These are phyloP conservation scores for Morone chrysops DNA, from an alignment of 2,113 vertebrate genomes.

Conservation along the genomic window DNA sequence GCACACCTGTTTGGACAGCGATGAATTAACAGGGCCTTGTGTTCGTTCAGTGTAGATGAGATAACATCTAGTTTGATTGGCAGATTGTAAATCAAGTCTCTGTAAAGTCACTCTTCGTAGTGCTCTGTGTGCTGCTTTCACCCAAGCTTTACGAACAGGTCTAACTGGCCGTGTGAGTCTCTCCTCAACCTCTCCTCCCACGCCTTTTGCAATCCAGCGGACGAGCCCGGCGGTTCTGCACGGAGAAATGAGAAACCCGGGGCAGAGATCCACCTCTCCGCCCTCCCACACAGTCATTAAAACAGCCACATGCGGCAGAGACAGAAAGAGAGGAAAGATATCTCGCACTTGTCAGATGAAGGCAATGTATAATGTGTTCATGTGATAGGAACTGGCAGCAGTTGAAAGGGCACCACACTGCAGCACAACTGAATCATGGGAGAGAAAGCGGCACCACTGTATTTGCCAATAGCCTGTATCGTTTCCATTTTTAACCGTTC, in stretches of 20 bases:
- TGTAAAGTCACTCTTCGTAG: constrained; percentile 13
- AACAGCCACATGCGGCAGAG: constrained; percentile 38
- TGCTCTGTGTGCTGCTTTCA: constrained; percentile 17
- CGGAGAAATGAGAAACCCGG: constrained; percentile 31
- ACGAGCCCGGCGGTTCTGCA: constrained; percentile 21
- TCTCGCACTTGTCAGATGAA: constrained; percentile 30
- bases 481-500: constrained; percentile 15
- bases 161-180: constrained; percentile 50
- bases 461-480: background rate
- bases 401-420: constrained; percentile 34
- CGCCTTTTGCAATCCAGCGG: constrained; percentile 36
- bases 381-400: constrained; percentile 22
- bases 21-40: background rate
- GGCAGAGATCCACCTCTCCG: constrained; percentile 41
- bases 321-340: constrained; percentile 8
- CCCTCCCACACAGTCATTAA: constrained; percentile 67
- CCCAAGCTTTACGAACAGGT: constrained; percentile 56
- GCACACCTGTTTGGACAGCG: constrained; percentile 16
- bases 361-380: constrained; percentile 11
- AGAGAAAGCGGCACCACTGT: background rate
- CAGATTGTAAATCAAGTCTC: constrained; percentile 40
- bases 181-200: constrained; percentile 49
- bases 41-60: background rate
- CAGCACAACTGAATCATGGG: constrained; percentile 17
- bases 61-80: constrained; percentile 39